Base-by-base conservation (phyloP, 2,888 invertebrate species). In the Diploptera punctata region DNA sequence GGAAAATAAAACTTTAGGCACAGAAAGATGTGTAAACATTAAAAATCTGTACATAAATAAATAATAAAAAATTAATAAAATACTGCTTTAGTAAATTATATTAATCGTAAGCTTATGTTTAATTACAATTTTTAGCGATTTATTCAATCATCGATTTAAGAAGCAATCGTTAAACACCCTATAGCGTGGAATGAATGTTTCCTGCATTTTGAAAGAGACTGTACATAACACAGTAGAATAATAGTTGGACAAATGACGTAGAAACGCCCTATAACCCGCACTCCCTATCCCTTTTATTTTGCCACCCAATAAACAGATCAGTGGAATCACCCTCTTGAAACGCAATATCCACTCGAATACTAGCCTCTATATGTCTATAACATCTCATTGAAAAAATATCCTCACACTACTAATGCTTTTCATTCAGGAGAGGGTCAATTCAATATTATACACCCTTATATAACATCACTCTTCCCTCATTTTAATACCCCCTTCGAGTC, bases 281-380 rank as follows among this genome's bases (percentile, higher is more conserved):
- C 13, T 33, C 33, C 57, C n/a, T 24, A 29, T 57, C 57, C 57
- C 65, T 65, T 62, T 44, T 65, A 65, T 65, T 65, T 65, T 65
- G 44, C 65, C 47, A 65, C 65, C 65, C 65, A 65, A 65, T 65
- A 65, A 65, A 65, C 57, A 57, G 57, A 57, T 57, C 57, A 57
- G 26, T 18, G 65, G 47, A 47, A 44, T 24, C 65, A 47, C 65
- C 65, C 65, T 47, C 65, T 65, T 47, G 26, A 65, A 65, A 65
- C 18, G 65, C 38, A 65, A 65, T 65, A 65, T 44, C 47, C 57
- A 57, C 57, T 29, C 10, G 29, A 57, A 26, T 26, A 21, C 13
- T 54, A 21, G 26, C 54, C 26, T 54, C 54, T 26, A n/a, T 26
- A 54, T 54, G 26, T 54, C 54, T 24, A 26, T 52, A 7, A 24